Base-by-base conservation (phyloP, 2,888 invertebrate species). In the Acholoe squamosa region DNA sequence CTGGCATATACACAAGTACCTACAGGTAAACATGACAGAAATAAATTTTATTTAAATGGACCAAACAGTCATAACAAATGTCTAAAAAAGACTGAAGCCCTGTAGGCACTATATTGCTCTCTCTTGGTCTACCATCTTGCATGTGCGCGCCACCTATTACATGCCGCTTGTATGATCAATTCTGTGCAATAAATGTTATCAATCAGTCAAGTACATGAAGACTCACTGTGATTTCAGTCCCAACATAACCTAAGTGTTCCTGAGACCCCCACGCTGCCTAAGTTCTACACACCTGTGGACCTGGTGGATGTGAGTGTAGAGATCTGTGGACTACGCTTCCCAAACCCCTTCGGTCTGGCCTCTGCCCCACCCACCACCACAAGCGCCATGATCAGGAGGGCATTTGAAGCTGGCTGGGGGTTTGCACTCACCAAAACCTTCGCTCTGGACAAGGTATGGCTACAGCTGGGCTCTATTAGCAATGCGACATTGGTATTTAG, bases 351-450 rank as follows among this genome's bases (percentile, higher is more conserved):
- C 95, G 99, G 99, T 0, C 96, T 99, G 92, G 99, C 99, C 0
- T 99, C 99, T 89, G 99, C 99, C 0, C 98, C 99, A 0, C 99
- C 99, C 1, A 98, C 99, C 10, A 99, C 99, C 0, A 97, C 98
- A 91, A 97, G 98, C 1, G 97, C 98, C 0, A 99, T 99, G 99
- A 99, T 99, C 86, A 96, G 99, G 5, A 96, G 99, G 92, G 98
- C 98, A 25, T 99, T 99, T 95, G 97, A 98, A 95, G 98, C 98
- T 93, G 99, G 99, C 0, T 99, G 99, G 99, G 98, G 97, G 0
- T 99, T 98, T 95, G 98, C 97, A n/a, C 98, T 99, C 0, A 99
- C 99, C 0, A 99, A 99, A 96, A 99, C 99, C 0, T 99, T 98
- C 95, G 97, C 97, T 1, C 96, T 99, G 25, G 98, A 99, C 95